A percentile compares a stretch with the other conserved stretches of the same genome.
Conservation (phyloP, 2,888 invertebrate genomes). For the Silvanus unidentatus region DNA sequence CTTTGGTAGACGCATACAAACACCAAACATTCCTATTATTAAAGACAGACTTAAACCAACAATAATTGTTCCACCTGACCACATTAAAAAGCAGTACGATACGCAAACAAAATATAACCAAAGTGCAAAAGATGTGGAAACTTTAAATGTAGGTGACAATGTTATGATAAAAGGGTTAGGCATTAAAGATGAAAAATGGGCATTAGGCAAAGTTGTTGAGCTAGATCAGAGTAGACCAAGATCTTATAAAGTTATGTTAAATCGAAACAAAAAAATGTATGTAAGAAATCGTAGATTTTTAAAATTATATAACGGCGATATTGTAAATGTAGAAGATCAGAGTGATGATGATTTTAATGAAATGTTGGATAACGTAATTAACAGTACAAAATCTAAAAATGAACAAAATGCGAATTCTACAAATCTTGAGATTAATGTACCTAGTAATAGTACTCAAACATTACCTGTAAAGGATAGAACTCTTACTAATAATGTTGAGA, state of each 20-base stretch:
- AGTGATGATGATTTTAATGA: not conserved
- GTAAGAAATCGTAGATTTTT: conserved; percentile 8
- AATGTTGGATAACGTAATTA: not conserved
- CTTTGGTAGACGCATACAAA: conserved; percentile 8
- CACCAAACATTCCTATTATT: not conserved
- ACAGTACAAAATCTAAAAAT: not conserved
- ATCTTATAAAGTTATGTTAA: conserved; percentile 5
- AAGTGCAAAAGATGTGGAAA: conserved; percentile 1
- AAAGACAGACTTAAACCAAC: not conserved
- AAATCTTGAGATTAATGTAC: no score
- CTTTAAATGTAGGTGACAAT: not conserved
- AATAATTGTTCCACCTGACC: not conserved
- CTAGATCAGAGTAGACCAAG: conserved; percentile 6
- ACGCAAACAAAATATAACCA: conserved; percentile 4
- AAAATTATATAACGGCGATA: not conserved
- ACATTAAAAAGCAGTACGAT: not conserved
- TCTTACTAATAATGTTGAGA: not conserved
- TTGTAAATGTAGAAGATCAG: not conserved
- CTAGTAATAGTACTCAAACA: not conserved
- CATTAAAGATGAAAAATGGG: not conserved
- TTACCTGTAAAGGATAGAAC: not conserved
- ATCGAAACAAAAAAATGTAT: not conserved
- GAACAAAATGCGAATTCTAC: not conserved
- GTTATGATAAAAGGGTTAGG: conserved; percentile 6
- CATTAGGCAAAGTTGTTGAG: conserved; percentile 3